A percentile compares a stretch with the other conserved stretches of the same genome.
These are phyloP conservation scores for Panonychus citri DNA, from an alignment of 1,140 invertebrate genomes.

Conservation along the genomic window DNA sequence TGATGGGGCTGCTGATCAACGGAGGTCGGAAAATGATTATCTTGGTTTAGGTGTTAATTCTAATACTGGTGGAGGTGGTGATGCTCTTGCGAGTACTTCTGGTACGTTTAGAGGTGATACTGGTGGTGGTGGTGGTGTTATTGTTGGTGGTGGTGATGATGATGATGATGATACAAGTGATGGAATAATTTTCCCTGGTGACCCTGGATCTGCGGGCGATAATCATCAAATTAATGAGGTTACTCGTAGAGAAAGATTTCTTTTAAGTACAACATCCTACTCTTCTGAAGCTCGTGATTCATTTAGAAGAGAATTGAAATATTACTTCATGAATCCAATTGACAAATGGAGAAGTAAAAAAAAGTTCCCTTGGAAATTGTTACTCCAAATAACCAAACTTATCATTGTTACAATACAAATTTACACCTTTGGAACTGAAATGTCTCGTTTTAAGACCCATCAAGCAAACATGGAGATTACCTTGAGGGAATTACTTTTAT, in stretches of 20 bases:
- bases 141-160: background rate
- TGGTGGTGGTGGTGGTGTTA: background rate
- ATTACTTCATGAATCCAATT: slow-evolving; percentile 97
- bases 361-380: slow-evolving; percentile 84
- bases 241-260: no score
- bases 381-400: slow-evolving; percentile 85
- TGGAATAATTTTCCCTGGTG: no score
- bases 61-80: no score
- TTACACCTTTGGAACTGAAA: slow-evolving; percentile 72
- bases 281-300: background rate
- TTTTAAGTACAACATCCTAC: background rate
- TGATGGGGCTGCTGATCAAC: no score
- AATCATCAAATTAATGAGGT: no score
- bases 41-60: no score
- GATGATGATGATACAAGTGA: no score
- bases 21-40: no score
- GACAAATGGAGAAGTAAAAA: slow-evolving; percentile 81
- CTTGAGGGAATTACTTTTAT: slow-evolving; percentile 71
- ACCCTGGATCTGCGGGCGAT: no score
- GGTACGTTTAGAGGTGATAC: no score
- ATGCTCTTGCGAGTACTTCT: no score
- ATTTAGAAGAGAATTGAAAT: slow-evolving; percentile 46
- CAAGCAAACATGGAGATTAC: slow-evolving; percentile 32
- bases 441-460: slow-evolving; percentile 32
- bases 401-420: slow-evolving; percentile 74